Conservation (phyloP, 2,797 vertebrate species). For the Premnoplex brunnescens region DNA sequence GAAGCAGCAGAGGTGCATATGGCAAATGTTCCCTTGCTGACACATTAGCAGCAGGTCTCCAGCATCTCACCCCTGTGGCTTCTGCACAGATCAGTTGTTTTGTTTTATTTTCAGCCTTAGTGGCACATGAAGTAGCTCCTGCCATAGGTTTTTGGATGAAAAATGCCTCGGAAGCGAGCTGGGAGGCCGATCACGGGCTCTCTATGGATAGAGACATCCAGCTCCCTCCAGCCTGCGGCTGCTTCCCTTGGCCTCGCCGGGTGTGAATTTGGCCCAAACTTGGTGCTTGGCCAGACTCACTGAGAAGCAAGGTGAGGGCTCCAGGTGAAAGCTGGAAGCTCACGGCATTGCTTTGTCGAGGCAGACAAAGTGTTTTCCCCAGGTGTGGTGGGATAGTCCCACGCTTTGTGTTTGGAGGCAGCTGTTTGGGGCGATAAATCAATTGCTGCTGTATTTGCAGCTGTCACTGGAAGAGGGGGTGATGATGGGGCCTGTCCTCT, state of each 20-base stretch:
- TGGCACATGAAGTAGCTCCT: background rate
- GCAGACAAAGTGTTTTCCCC: background rate
- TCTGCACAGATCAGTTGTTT: background rate
- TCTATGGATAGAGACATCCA: background rate
- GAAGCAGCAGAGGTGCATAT: background rate
- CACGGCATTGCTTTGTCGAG: background rate
- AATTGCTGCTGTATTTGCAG: background rate
- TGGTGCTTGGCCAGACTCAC: background rate
- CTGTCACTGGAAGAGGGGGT: no score
- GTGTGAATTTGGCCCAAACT: background rate
- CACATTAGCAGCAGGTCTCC: slow-evolving; percentile 5
- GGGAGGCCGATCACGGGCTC: rapidly evolving
- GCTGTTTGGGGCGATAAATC: background rate
- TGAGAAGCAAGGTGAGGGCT: background rate
- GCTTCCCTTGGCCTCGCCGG: background rate
- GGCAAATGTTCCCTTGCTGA: slow-evolving; percentile 24
- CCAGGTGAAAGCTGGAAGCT: background rate
- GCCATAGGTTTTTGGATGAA: background rate
- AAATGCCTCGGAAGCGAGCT: background rate
- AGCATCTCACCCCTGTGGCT: background rate
- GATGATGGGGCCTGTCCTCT: background rate
- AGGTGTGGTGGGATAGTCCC: background rate
- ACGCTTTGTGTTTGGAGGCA: background rate
- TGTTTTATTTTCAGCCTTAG: background rate
- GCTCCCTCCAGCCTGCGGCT: background rate